Percentiles rank a stretch among this genome's conserved stretches.
Conservation (phyloP, 2,888 invertebrate genomes). For the Agriopis aurantiaria region DNA sequence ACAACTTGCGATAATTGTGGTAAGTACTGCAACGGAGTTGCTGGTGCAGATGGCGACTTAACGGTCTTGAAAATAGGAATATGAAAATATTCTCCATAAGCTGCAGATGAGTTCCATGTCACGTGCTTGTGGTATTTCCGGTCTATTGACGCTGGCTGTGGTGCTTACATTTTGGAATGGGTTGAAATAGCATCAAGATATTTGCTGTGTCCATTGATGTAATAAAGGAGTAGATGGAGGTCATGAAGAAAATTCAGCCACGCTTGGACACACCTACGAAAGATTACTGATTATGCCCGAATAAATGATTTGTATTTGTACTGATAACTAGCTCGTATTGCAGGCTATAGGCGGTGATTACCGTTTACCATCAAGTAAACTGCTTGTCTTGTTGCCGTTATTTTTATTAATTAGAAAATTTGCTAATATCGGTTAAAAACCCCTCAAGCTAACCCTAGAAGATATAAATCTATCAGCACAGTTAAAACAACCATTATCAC, state of each 20-base stretch:
- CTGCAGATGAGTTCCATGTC: slow-evolving; percentile 13
- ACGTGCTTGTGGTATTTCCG: slow-evolving; percentile 5
- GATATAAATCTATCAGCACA: slow-evolving; percentile 6
- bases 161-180: neutral
- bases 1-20: neutral
- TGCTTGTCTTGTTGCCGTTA: no score
- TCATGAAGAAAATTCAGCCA: no score
- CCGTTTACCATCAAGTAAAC: no score
- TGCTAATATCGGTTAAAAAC: neutral
- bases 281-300: no score
- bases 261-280: no score
- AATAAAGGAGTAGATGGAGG: no score
- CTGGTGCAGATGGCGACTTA: neutral
- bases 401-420: neutral
- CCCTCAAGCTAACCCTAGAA: neutral
- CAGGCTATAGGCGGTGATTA: no score
- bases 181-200: neutral
- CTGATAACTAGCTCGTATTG: no score
- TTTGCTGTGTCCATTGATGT: neutral
- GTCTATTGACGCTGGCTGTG: neutral
- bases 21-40: neutral
- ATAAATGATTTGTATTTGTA: no score
- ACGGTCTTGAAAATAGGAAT: slow-evolving; percentile 1
- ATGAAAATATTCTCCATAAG: slow-evolving; percentile 24
- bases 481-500: slow-evolving; percentile 15